Conservation (phyloP, 2,797 vertebrate genomes). For the Nothura maculosa region DNA sequence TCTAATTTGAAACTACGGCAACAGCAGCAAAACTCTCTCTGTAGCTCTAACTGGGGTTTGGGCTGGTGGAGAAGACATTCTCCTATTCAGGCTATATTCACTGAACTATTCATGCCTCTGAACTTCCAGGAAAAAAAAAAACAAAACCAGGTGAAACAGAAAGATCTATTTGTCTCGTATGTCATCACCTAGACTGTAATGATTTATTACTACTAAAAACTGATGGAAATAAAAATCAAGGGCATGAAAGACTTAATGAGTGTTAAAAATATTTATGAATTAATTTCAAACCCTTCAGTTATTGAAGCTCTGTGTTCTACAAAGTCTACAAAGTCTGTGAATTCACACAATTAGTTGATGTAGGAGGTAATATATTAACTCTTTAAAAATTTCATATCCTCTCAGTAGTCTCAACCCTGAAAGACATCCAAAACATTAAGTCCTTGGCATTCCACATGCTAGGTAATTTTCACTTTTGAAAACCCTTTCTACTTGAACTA, state of each 20-base stretch:
- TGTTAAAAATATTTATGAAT: constrained; percentile 17
- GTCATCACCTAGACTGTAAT: not conserved
- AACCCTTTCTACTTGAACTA: not conserved
- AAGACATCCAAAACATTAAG: not conserved
- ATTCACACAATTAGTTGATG: not conserved
- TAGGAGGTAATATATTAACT: not conserved
- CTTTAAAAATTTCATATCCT: not conserved
- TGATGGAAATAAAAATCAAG: not conserved
- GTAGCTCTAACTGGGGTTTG: not conserved
- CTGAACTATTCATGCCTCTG: not conserved
- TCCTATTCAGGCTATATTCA: not conserved
- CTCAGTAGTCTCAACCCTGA: not conserved
- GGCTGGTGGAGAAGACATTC: not conserved
- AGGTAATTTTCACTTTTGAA: not conserved
- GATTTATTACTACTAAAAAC: not conserved
- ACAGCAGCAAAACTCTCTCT: not conserved
- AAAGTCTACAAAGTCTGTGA: not conserved
- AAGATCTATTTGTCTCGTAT: not conserved
- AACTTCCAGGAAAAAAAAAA: not conserved
- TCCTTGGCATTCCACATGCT: not conserved
- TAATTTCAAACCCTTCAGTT: not conserved
- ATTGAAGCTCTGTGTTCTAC: not conserved
- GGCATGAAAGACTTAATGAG: not conserved
- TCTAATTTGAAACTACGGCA: not conserved
- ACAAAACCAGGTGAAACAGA: not conserved